Base-by-base conservation (phyloP, 2,888 invertebrate genomes). In the Clanis bilineata region DNA sequence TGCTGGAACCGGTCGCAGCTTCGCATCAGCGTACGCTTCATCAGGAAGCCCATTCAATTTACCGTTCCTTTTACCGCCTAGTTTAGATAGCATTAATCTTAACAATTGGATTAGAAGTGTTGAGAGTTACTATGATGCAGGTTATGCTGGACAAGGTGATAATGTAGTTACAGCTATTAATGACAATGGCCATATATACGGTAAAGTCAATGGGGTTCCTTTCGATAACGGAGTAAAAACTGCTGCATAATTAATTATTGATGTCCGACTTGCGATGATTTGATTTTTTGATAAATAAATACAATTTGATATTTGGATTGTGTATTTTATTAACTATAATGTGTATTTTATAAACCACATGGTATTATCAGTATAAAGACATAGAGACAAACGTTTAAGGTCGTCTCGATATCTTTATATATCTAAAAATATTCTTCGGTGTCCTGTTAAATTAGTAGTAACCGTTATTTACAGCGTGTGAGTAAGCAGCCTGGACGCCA, bases 381-480 rank as follows among this genome's bases (percentile, higher is more conserved):
- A 77, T 66, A 61, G 80, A 82, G 83, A 89, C 82, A 87, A 89
- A 84, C 84, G 73, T 64, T 39, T 41, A 43, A 64, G 73, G 81
- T 89, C 89, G 83, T 89, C 88, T 80, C 78, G 71, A 73, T 62
- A 77, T 83, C 88, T 79, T 61, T 59, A 54, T 32, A 45, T 59
- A 28, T 22, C 23, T 51, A 38, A 38, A 28, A 51, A 25, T 57
- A 56, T 18, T 6, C 15, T 36, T 25, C 43, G 18, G n/a, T 44
- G 57, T 57, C 61, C 15, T 60, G 25, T 38, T 44, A 41, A 23
- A 36, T 80, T 70, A 83, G 65, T 86, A 90, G 70, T 69, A 86
- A 28, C 84, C 86, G 54, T 77, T 78, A 66, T 87, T 86, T 58
- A 87, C 68, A 36, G 89, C 79, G 60, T 86, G 81, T 0, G 89